Conservation (phyloP, 2,113 vertebrate genomes). For the Plectropomus leopardus region DNA sequence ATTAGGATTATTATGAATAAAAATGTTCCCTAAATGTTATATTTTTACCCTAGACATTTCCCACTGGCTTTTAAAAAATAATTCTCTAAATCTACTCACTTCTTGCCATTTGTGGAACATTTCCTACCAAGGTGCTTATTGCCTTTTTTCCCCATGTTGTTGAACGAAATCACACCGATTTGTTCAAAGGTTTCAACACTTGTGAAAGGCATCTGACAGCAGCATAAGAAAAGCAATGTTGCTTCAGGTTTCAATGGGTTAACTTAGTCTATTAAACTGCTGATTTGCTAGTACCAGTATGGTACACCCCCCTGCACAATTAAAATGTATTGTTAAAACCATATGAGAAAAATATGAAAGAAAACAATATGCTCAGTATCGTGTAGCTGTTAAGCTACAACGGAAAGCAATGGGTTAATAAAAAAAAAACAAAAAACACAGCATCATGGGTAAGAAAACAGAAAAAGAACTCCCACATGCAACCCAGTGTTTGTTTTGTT, state of each 20-base stretch:
- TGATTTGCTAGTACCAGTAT: not conserved
- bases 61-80: too few relatives aligned
- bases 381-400: constrained; percentile 75
- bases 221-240: too few relatives aligned
- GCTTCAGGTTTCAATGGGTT: too few relatives aligned
- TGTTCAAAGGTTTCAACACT: too few relatives aligned
- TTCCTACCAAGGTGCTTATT: too few relatives aligned
- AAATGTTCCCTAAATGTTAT: too few relatives aligned
- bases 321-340: not conserved
- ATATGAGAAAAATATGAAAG: constrained; percentile 4
- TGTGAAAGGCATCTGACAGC: too few relatives aligned
- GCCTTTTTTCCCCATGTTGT: too few relatives aligned
- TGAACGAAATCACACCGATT: too few relatives aligned
- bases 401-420: constrained; percentile 86
- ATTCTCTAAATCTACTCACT: too few relatives aligned
- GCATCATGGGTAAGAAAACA: constrained; percentile 78
- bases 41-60: not conserved
- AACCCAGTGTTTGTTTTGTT: constrained; percentile 88
- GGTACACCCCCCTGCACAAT: not conserved
- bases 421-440: constrained; percentile 71
- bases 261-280: not conserved
- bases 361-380: not conserved
- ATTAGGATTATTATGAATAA: too few relatives aligned
- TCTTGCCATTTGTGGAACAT: too few relatives aligned
- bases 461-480: constrained; percentile 88